Evolutionary conservation across 1,140 invertebrate genomes (phyloP).

Genomic region (Gonioctena quinquepunctata): DNA sequence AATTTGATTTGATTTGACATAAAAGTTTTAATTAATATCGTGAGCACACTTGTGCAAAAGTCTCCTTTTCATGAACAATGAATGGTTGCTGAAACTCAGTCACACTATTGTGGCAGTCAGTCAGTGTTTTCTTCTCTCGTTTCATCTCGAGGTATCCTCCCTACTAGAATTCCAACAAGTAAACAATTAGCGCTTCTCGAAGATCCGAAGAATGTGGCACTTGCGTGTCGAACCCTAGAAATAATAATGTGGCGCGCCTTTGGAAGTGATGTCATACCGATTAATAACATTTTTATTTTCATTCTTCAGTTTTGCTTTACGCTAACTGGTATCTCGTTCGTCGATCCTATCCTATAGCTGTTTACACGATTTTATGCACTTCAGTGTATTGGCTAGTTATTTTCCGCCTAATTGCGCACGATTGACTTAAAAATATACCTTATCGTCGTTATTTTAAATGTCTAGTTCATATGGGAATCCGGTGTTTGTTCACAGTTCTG

Average conservation of each 20-base stretch:
- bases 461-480: no score
- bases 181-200: neutral
- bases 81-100: no score
- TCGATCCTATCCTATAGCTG: neutral
- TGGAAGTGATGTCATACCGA: slow-evolving; percentile 6
- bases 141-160: no score
- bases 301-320: slow-evolving; percentile 1
- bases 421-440: neutral
- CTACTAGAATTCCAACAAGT: neutral
- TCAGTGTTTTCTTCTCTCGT: no score
- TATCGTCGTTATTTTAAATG: neutral
- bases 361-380: neutral
- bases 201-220: neutral
- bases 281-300: slow-evolving; percentile 6
- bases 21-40: no score
- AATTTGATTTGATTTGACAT: no score
- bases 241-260: neutral
- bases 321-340: neutral
- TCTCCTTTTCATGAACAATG: no score
- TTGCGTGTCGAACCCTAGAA: neutral
- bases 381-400: neutral
- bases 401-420: neutral
- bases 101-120: no score
- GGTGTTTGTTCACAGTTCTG: no score
- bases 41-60: no score